Percentiles rank a stretch among this genome's conserved stretches.
phyloP scores from a whole-genome alignment of 2,888 invertebrate species.

The Cataglyphis livida region DNA sequence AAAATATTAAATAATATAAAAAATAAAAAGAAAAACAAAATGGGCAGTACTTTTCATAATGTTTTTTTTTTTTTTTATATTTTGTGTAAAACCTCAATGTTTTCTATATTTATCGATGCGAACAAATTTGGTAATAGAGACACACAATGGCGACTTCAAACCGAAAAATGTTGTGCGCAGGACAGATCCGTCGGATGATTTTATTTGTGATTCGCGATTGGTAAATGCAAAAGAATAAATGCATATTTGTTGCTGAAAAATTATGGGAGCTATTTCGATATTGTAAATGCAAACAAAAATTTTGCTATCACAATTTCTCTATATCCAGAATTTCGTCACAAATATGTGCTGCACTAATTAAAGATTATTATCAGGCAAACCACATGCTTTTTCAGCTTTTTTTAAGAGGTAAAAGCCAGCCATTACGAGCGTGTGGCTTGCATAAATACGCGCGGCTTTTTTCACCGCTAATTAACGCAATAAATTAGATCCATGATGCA shows the following conservation, averaged over 20 bases:
- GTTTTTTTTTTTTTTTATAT: neutral
- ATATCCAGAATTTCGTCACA: conserved; percentile 30
- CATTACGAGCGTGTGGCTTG: neutral
- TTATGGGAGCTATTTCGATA: conserved; percentile 14
- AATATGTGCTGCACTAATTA: conserved; percentile 41
- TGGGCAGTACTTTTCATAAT: neutral
- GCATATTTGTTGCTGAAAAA: conserved; percentile 8
- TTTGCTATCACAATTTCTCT: conserved; percentile 16
- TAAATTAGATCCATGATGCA: conserved; percentile 38
- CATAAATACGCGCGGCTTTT: conserved; percentile 33
- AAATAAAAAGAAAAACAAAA: neutral
- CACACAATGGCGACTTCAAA: conserved; percentile 36
- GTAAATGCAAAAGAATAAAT: conserved; percentile 52
- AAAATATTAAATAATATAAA: neutral
- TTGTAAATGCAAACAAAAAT: conserved; percentile 35
- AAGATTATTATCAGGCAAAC: conserved; percentile 46
- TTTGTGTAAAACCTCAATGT: conserved; percentile 3
- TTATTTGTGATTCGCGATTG: conserved; percentile 46
- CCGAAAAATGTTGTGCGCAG: conserved; percentile 26
- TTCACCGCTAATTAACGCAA: conserved; percentile 37
- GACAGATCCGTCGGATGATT: conserved; percentile 27
- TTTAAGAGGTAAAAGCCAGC: conserved; percentile 24
- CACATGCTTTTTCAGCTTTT: conserved; percentile 40
- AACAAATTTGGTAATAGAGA: conserved; percentile 26
- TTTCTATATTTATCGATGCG: conserved; percentile 20